phyloP scores from a whole-genome alignment of 2,113 vertebrate genomes.

The Pachyramphus minor region DNA sequence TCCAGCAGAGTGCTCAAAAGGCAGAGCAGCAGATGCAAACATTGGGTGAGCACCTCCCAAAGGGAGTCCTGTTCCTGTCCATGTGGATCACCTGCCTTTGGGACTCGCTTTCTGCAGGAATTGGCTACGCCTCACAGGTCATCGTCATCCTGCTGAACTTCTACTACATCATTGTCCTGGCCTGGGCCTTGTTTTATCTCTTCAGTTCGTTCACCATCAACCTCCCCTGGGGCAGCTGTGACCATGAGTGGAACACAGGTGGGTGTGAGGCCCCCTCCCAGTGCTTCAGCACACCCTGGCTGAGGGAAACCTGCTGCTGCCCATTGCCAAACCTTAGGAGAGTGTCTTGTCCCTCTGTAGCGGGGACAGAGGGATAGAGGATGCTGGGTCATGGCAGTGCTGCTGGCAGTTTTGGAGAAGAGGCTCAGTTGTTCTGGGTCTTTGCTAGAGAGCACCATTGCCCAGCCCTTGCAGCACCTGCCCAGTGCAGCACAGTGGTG shows the following conservation, averaged over 20 bases:
- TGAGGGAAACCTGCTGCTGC: not conserved
- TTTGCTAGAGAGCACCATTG: not conserved
- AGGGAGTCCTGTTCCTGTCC: not conserved
- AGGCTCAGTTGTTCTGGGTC: not conserved
- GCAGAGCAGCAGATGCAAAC: not conserved
- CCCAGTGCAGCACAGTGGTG: not conserved
- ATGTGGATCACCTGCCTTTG: not conserved
- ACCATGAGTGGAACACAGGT: slow-evolving; percentile 95
- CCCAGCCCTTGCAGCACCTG: not conserved
- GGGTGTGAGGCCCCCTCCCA: not conserved
- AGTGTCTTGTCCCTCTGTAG: not conserved
- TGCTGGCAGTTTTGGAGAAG: not conserved
- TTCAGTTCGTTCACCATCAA: slow-evolving; percentile 86
- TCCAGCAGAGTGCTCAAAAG: fast-evolving
- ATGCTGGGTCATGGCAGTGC: not conserved
- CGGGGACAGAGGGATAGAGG: not conserved
- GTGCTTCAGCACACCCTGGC: not conserved
- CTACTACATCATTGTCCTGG: slow-evolving; percentile 94
- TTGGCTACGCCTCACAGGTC: slow-evolving; percentile 92
- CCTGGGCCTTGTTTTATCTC: slow-evolving; percentile 94
- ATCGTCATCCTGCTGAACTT: slow-evolving; percentile 86
- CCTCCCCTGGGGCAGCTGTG: slow-evolving; percentile 91
- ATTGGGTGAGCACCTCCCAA: not conserved
- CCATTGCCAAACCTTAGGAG: not conserved
- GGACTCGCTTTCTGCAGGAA: slow-evolving; percentile 64